Evolutionary conservation across 2,797 vertebrate species (phyloP).

Genomic region (Chelidonichthys spinosus): DNA sequence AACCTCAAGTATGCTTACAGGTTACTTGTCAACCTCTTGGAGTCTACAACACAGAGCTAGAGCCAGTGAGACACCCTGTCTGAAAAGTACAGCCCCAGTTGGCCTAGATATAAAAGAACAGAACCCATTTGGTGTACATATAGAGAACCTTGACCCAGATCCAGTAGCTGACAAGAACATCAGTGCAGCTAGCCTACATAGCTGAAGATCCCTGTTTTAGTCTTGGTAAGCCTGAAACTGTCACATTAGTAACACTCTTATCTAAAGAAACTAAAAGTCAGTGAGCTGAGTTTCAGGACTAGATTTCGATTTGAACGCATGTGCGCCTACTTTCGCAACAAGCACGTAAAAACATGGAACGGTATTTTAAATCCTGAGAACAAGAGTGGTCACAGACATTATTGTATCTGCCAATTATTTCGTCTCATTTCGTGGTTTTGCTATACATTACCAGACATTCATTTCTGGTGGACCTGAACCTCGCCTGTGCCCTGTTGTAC

Average conservation of each 20-base stretch:
- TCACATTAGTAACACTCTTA: conserved; percentile 12
- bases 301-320: too few relatives aligned
- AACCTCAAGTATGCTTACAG: neutral
- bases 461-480: too few relatives aligned
- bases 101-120: conserved; percentile 21
- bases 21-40: neutral
- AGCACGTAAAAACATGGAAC: too few relatives aligned
- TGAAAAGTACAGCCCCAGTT: conserved; percentile 5
- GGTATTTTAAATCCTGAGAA: too few relatives aligned
- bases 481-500: too few relatives aligned
- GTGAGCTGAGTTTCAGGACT: conserved; percentile 31
- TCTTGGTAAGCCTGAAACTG: conserved; percentile 23
- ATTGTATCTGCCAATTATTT: too few relatives aligned
- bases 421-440: too few relatives aligned
- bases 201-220: conserved; percentile 12
- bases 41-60: neutral
- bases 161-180: conserved; percentile 27
- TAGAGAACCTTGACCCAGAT: conserved; percentile 49
- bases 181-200: conserved; percentile 25
- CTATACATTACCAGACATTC: too few relatives aligned
- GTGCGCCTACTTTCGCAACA: too few relatives aligned
- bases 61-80: neutral
- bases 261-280: conserved; percentile 37
- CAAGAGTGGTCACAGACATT: too few relatives aligned
- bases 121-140: conserved; percentile 6